Percentiles rank a stretch among this genome's conserved stretches.
Evolutionary conservation across 2,797 vertebrate species (phyloP).

Genomic region (Percopsis omiscomaycus): DNA sequence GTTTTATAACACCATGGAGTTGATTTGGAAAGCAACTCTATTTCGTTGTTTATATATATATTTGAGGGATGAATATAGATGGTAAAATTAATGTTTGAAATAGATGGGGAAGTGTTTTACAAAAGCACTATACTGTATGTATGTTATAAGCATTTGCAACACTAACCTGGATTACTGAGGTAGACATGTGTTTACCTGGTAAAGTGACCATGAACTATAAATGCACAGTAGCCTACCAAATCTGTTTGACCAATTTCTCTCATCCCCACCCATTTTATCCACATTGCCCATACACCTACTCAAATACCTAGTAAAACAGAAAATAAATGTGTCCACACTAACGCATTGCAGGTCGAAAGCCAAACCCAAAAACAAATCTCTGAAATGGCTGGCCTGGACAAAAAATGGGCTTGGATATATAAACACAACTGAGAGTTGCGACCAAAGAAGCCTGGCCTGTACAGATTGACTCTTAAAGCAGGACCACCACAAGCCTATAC

Average conservation of each 20-base stretch:
- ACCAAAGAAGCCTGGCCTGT: background rate
- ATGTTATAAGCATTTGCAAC: too few species aligned
- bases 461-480: constrained; percentile 9
- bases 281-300: background rate
- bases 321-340: background rate
- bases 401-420: background rate
- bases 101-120: too few species aligned
- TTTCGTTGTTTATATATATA: too few species aligned
- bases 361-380: background rate
- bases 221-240: background rate
- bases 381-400: too few species aligned
- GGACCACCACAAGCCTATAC: constrained; percentile 28
- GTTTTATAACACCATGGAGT: too few species aligned
- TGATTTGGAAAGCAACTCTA: too few species aligned
- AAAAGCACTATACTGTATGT: too few species aligned
- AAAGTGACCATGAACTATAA: background rate
- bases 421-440: background rate
- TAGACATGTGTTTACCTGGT: background rate
- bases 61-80: too few species aligned
- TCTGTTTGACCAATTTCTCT: background rate
- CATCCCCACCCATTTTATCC: background rate
- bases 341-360: background rate
- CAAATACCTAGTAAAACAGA: background rate
- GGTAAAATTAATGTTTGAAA: too few species aligned
- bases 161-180: background rate